These are phyloP conservation scores for Mastacembelus armatus DNA, from an alignment of 2,797 vertebrate genomes.

Conservation along the genomic window DNA sequence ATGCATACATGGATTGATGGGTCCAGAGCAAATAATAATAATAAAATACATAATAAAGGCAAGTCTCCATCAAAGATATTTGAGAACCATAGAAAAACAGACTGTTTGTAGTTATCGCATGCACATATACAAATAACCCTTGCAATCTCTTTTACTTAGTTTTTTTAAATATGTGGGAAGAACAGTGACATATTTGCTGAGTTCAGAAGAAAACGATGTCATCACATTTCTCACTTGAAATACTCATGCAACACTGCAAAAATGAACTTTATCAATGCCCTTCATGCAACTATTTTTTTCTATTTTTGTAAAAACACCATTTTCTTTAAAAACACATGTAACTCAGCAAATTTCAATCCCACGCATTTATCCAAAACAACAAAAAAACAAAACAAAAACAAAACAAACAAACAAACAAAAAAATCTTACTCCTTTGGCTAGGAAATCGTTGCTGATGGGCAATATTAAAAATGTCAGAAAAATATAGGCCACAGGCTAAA, in stretches of 20 bases:
- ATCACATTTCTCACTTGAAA: constrained; percentile 22
- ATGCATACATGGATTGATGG: constrained; percentile 18
- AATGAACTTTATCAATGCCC: constrained; percentile 10
- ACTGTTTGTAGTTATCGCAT: constrained; percentile 4
- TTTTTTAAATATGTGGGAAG: not conserved
- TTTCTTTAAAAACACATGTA: not conserved
- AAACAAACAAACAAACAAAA: not conserved
- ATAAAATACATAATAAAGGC: not conserved
- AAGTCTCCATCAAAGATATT: constrained; percentile 5
- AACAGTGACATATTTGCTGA: constrained; percentile 6
- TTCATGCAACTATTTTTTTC: not conserved
- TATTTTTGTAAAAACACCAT: constrained; percentile 7
- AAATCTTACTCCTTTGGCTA: not conserved
- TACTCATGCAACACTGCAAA: not conserved
- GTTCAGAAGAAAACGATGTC: not conserved
- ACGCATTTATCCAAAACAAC: too few relatives aligned
- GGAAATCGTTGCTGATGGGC: not conserved
- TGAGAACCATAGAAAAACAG: constrained; percentile 4
- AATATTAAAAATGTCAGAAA: constrained; percentile 14
- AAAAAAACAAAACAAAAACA: too few relatives aligned
- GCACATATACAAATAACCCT: not conserved
- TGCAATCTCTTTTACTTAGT: not conserved
- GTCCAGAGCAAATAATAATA: too few relatives aligned
- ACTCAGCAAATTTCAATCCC: too few relatives aligned
- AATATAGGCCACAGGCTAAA: constrained; percentile 34